These are phyloP conservation scores for Microtus agrestis DNA, from an alignment of 2,797 vertebrate genomes.

Conservation along the genomic window DNA sequence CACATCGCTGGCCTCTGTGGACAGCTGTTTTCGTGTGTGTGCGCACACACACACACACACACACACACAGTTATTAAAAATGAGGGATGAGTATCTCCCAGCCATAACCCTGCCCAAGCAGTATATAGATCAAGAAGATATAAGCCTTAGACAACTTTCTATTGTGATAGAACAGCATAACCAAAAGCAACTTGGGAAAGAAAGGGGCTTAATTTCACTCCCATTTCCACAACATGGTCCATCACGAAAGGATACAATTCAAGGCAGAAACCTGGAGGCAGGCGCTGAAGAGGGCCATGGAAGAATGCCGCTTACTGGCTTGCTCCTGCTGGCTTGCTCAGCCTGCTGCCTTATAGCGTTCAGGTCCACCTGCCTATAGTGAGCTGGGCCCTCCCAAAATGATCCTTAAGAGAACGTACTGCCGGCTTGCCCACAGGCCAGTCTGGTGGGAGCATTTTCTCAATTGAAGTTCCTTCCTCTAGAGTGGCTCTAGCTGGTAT, in stretches of 20 bases:
- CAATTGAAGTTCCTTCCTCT: not conserved
- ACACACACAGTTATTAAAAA: not conserved
- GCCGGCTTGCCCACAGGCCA: not conserved
- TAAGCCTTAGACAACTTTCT: not conserved
- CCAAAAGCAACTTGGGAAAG: not conserved
- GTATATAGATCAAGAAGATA: not conserved
- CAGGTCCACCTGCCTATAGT: not conserved
- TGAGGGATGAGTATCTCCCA: not conserved
- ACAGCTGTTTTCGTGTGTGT: not conserved
- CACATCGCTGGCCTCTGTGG: not conserved
- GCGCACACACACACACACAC: no score
- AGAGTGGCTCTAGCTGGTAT: not conserved
- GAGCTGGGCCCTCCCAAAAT: not conserved
- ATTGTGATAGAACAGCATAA: not conserved
- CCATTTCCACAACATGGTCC: not conserved
- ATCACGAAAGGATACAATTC: not conserved
- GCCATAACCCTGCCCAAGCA: not conserved
- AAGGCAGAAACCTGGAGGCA: not conserved
- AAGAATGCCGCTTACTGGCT: not conserved
- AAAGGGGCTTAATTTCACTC: not conserved
- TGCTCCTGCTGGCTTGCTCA: not conserved
- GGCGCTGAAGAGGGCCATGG: not conserved
- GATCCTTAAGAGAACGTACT: not conserved
- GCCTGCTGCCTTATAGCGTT: not conserved
- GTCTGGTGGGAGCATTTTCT: no score